A percentile compares a stretch with the other conserved stretches of the same genome.
Evolutionary conservation across 2,113 vertebrate genomes (phyloP).

Genomic region (Globicephala melas): DNA sequence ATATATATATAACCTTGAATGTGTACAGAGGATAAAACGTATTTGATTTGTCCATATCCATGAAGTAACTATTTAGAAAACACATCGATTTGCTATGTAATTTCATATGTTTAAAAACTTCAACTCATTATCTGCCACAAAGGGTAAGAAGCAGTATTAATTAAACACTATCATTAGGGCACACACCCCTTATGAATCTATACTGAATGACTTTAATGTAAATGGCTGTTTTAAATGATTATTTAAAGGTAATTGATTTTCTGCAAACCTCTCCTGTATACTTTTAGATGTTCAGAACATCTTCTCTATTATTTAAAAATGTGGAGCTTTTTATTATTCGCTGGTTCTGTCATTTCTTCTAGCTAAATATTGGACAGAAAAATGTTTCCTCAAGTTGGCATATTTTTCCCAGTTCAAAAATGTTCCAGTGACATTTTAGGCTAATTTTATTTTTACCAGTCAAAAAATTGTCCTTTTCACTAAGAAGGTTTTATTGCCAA

Average conservation of each 20-base stretch:
- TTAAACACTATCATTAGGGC: neutral
- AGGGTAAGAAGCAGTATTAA: neutral
- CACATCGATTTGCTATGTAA: neutral
- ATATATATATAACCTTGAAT: neutral
- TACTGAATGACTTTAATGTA: neutral
- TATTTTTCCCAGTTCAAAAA: constrained; percentile 75
- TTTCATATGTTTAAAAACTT: neutral
- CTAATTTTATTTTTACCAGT: constrained; percentile 71
- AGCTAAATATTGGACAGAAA: constrained; percentile 67
- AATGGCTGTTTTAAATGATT: neutral
- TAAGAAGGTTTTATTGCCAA: constrained; percentile 61
- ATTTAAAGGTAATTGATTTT: neutral
- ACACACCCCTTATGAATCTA: neutral
- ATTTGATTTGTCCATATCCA: neutral
- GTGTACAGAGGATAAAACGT: neutral
- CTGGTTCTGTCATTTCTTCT: constrained; percentile 37
- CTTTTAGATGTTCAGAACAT: neutral
- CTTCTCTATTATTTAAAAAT: constrained; percentile 3
- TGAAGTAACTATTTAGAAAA: neutral
- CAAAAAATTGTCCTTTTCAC: constrained; percentile 58
- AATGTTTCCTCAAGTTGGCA: constrained; percentile 33
- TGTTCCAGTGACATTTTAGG: constrained; percentile 63
- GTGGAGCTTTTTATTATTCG: neutral
- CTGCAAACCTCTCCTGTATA: neutral
- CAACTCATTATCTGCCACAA: neutral